Evolutionary conservation across 2,888 invertebrate species (phyloP).

Genomic region (Drosophila seclusa): DNA sequence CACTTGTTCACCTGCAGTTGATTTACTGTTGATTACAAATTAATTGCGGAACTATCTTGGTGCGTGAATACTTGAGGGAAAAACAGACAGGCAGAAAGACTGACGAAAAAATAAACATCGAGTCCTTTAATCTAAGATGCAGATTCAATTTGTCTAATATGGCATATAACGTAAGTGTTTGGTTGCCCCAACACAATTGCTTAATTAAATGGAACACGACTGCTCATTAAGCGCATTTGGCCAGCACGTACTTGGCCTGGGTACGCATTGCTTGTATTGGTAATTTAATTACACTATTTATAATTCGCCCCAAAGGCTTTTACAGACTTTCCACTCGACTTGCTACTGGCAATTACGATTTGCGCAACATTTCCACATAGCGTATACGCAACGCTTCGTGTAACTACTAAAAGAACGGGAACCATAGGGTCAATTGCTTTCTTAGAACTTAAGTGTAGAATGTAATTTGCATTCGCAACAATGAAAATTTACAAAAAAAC

Average conservation of each 20-base stretch:
- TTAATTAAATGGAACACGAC: constrained; percentile 72
- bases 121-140: constrained; percentile 37
- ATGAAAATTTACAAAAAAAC: constrained; percentile 48
- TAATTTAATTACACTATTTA: constrained; percentile 75
- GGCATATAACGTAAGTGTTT: constrained; percentile 57
- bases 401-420: constrained; percentile 36
- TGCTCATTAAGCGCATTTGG: constrained; percentile 43
- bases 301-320: constrained; percentile 41
- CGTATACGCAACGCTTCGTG: constrained; percentile 67
- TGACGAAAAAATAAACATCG: constrained; percentile 40
- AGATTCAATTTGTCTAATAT: constrained; percentile 44
- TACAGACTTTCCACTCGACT: constrained; percentile 42
- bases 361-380: constrained; percentile 40
- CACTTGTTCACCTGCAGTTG: constrained; percentile 59
- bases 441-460: constrained; percentile 46
- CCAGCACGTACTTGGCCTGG: constrained; percentile 16
- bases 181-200: constrained; percentile 54
- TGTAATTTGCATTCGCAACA: constrained; percentile 59
- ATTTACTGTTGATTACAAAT: constrained; percentile 78
- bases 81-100: background rate
- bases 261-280: constrained; percentile 45
- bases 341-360: constrained; percentile 59
- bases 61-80: constrained; percentile 20
- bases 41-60: constrained; percentile 50
- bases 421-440: constrained; percentile 20